Evolutionary conservation across 2,113 vertebrate genomes (phyloP).

Genomic region (Theristicus caerulescens): DNA sequence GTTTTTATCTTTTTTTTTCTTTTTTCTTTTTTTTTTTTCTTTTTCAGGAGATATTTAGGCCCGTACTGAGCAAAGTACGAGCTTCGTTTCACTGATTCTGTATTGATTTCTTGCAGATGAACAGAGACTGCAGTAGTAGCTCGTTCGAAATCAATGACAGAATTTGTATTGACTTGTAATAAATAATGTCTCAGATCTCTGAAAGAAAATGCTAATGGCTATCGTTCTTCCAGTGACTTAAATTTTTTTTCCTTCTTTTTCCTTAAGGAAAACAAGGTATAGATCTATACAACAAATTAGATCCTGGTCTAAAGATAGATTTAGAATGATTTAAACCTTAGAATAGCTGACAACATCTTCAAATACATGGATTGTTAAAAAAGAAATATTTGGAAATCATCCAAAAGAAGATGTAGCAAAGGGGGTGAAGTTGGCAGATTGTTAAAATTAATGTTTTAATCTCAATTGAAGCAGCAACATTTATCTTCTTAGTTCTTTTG

Average conservation of each 20-base stretch:
- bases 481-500: neutral
- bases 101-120: neutral
- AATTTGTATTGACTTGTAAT: neutral
- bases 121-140: neutral
- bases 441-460: conserved; percentile 20
- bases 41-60: neutral
- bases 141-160: neutral
- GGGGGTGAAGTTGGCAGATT: neutral
- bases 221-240: neutral
- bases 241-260: neutral
- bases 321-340: neutral
- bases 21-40: neutral
- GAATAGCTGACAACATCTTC: neutral
- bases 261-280: neutral
- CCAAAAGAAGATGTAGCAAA: neutral
- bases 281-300: neutral
- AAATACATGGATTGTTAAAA: neutral
- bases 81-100: neutral
- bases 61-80: neutral
- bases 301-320: neutral
- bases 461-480: neutral
- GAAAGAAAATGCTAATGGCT: neutral
- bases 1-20: neutral
- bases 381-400: neutral
- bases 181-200: neutral